phyloP scores from a whole-genome alignment of 2,113 vertebrate genomes.

The Lepus americanus region DNA sequence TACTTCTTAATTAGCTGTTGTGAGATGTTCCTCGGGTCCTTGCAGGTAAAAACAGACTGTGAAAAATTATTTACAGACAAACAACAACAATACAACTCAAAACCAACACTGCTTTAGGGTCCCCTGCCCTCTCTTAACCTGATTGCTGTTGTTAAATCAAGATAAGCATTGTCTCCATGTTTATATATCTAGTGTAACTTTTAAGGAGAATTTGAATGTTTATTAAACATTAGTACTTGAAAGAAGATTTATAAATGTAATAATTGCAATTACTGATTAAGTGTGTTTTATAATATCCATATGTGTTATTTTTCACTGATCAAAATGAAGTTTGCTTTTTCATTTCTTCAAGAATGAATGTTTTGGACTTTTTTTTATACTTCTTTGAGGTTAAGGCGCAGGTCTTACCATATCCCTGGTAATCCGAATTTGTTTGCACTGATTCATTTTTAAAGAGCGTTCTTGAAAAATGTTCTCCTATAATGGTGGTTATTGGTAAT shows the following conservation, averaged over 20 bases:
- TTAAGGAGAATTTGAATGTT: slow-evolving; percentile 80
- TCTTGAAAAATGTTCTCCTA: slow-evolving; percentile 64
- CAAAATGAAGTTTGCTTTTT: slow-evolving; percentile 82
- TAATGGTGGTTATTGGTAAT: slow-evolving; percentile 49
- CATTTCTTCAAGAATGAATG: slow-evolving; percentile 76
- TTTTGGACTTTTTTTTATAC: slow-evolving; percentile 80
- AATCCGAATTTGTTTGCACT: slow-evolving; percentile 77
- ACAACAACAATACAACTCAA: not conserved
- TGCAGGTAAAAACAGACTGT: slow-evolving; percentile 58
- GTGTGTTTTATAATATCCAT: slow-evolving; percentile 82
- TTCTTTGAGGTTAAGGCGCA: slow-evolving; percentile 70
- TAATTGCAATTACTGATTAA: slow-evolving; percentile 75
- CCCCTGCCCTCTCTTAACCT: slow-evolving; percentile 46
- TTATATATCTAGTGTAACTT: slow-evolving; percentile 78
- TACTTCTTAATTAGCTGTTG: slow-evolving; percentile 69
- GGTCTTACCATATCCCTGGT: slow-evolving; percentile 65
- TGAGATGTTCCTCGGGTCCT: slow-evolving; percentile 59
- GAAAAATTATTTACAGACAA: slow-evolving; percentile 48
- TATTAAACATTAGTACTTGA: slow-evolving; percentile 86
- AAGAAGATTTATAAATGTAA: slow-evolving; percentile 80
- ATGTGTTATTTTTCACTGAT: slow-evolving; percentile 78
- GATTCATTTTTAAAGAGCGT: slow-evolving; percentile 76
- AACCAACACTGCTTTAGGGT: slow-evolving; percentile 61
- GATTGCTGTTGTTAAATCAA: slow-evolving; percentile 75
- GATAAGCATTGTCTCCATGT: slow-evolving; percentile 65